A percentile compares a stretch with the other conserved stretches of the same genome.
These are phyloP conservation scores for Pitangus sulphuratus DNA, from an alignment of 2,797 vertebrate species.

Conservation along the genomic window DNA sequence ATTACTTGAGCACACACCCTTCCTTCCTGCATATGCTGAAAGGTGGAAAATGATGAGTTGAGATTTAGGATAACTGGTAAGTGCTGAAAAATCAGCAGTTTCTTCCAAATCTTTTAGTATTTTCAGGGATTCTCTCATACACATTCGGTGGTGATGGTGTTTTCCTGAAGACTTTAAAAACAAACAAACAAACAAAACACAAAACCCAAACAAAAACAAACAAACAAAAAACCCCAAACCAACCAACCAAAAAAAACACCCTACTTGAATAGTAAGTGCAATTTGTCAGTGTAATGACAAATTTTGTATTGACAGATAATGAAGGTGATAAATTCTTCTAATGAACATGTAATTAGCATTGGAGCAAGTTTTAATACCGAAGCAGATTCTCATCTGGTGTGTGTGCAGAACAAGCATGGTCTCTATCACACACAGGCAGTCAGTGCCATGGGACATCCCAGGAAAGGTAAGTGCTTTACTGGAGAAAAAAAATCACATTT, in stretches of 20 bases:
- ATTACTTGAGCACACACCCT: not conserved
- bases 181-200: too few relatives aligned
- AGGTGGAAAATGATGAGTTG: not conserved
- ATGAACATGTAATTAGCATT: slow-evolving; percentile 94
- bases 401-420: slow-evolving; percentile 89
- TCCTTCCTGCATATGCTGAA: not conserved
- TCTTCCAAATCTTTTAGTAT: not conserved
- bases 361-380: slow-evolving; percentile 88
- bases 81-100: not conserved
- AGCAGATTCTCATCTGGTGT: slow-evolving; percentile 94
- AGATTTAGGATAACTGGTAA: not conserved
- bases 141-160: not conserved
- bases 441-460: slow-evolving; percentile 85
- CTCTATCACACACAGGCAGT: slow-evolving; percentile 90
- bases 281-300: not conserved
- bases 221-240: too few relatives aligned
- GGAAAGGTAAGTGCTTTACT: slow-evolving; percentile 81
- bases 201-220: too few relatives aligned
- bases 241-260: too few relatives aligned
- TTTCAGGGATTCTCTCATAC: not conserved
- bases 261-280: not conserved
- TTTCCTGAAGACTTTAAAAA: not conserved
- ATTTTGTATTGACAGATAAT: slow-evolving; percentile 82
- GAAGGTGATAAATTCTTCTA: slow-evolving; percentile 89
- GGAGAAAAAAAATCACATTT: not conserved